Evolutionary conservation across 2,113 vertebrate species (phyloP), one percentile per base, ranked within the genome.

Genomic region (Nansenia antarctica): DNA sequence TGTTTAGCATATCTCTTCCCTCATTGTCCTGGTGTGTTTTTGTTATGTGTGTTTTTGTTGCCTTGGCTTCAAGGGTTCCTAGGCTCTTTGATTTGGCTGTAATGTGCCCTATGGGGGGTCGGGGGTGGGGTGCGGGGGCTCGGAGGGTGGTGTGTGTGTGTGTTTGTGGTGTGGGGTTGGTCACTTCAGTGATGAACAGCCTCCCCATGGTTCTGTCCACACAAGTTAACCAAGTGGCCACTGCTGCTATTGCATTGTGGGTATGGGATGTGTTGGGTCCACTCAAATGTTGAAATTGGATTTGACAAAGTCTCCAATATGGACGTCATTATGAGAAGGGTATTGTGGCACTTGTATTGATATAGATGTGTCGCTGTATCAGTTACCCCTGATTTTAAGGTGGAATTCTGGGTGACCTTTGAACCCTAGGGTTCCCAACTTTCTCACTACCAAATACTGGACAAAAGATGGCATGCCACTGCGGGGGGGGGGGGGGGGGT

Each of bases 1-100:
- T 82, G 78, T 88, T 85, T 78, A 80, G 77, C 82, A 86, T 85
- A 84, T 85, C 81, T 77, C 59, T 34, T 39, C 78, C 45, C n/a
- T n/a, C 69, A 80, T 84, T 78, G 77, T 82, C 65, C 69, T 65
- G 70, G 27, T 35, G 69, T 74, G 72, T 84, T 80, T 74, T 86
- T 86, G 84, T 82, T 72, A 71, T 77, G 76, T 76, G 82, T 69
- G 59, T 86, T 85, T 76, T 80, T 80, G 79, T 76, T 80, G 72
- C 77, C 70, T 70, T 57, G 65, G 74, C 76, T 80, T 87, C 76
- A 83, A 83, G 79, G 76, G 62, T 55, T 78, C 42, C 49, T 57
- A 3, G 15, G 72, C 68, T 31, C 85, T 87, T 85, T 87, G 80
- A 87, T 85, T 85, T 66, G 62, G 77, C 76, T 74, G 3, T 80